These are phyloP conservation scores for Tolypeutes matacus DNA, from an alignment of 2,797 vertebrate species.

Conservation along the genomic window DNA sequence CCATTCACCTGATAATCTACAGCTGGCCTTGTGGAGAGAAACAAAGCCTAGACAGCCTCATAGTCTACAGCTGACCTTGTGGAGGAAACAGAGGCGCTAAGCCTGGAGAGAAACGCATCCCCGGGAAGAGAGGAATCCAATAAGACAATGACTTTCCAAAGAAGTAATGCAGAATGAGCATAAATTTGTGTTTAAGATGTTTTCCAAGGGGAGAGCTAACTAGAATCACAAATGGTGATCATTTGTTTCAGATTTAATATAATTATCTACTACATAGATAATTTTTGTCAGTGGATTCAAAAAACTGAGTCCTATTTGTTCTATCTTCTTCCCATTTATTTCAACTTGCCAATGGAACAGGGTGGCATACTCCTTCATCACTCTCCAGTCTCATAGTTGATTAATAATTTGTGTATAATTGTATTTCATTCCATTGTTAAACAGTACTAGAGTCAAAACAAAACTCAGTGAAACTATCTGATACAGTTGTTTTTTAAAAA, in stretches of 20 bases:
- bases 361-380: not conserved
- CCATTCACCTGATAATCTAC: too few relatives aligned
- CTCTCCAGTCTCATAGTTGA: not conserved
- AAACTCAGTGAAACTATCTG: conserved; percentile 40
- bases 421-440: conserved; percentile 34
- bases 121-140: too few relatives aligned
- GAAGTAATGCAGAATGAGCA: conserved; percentile 26
- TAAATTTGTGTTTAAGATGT: not conserved
- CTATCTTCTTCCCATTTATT: not conserved
- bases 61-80: too few relatives aligned
- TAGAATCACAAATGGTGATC: conserved; percentile 42
- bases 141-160: conserved; percentile 19
- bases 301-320: not conserved
- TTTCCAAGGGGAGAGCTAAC: conserved; percentile 4
- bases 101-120: too few relatives aligned
- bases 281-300: conserved; percentile 9
- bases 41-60: too few relatives aligned
- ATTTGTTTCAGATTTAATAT: conserved; percentile 20
- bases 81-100: too few relatives aligned
- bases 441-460: conserved; percentile 1
- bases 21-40: too few relatives aligned
- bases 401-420: not conserved
- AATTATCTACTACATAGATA: conserved; percentile 8
- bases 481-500: conserved; percentile 16
- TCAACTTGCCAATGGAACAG: conserved; percentile 1